phyloP scores from a whole-genome alignment of 2,888 invertebrate species.

The Eledona agricola region DNA sequence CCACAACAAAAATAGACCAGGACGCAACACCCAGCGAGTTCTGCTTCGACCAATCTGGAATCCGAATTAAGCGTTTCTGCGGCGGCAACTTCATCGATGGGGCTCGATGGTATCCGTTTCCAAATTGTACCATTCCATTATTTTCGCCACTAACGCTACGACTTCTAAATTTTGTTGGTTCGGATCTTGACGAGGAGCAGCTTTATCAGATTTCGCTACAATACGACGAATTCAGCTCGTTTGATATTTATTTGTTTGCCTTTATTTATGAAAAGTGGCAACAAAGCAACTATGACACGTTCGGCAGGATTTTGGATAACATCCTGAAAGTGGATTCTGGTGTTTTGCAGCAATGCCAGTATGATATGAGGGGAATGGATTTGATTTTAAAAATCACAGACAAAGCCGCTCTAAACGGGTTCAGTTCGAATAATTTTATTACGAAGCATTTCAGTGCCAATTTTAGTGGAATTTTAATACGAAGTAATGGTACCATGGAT shows the following conservation, averaged over 20 bases:
- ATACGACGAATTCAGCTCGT: conserved; percentile 3
- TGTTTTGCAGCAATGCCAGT: not conserved
- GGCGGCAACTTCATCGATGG: conserved; percentile 66
- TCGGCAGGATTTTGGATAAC: not conserved
- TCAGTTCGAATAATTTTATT: conserved; percentile 1
- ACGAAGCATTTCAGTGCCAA: not conserved
- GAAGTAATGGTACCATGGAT: not conserved
- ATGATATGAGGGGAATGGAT: conserved; percentile 7
- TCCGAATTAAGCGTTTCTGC: conserved; percentile 66
- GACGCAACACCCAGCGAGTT: conserved; percentile 1
- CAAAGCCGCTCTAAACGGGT: not conserved
- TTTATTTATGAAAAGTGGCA: not conserved
- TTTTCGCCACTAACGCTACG: not conserved
- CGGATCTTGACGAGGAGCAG: not conserved
- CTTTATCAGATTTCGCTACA: not conserved
- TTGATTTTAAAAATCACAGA: conserved; percentile 7
- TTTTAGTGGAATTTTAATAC: conserved; percentile 1
- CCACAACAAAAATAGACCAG: conserved; percentile 11
- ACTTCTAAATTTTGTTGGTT: conserved; percentile 4
- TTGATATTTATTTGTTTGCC: conserved; percentile 7
- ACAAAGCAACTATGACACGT: not conserved
- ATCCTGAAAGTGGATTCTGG: conserved; percentile 1
- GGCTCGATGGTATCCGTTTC: conserved; percentile 62
- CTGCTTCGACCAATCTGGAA: conserved; percentile 55
- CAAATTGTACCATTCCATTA: not conserved